A percentile compares a stretch with the other conserved stretches of the same genome.
These are phyloP conservation scores for Mellivora capensis DNA, from an alignment of 2,113 vertebrate species.

Conservation along the genomic window DNA sequence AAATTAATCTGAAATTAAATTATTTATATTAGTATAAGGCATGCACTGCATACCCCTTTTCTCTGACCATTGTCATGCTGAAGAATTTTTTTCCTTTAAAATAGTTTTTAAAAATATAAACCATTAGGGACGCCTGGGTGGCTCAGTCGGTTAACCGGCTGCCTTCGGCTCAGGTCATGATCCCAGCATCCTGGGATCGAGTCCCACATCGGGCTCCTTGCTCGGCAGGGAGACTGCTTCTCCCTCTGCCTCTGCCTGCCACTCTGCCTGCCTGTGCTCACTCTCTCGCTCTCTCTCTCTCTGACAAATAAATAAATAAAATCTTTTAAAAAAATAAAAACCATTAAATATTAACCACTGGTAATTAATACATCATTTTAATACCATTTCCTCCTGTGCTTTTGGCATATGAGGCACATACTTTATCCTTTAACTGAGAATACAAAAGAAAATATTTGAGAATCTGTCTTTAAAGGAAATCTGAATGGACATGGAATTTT, in stretches of 20 bases:
- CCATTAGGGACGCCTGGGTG: too few species aligned
- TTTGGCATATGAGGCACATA: not conserved
- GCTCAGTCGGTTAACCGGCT: too few species aligned
- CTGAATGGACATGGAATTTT: not conserved
- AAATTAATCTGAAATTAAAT: not conserved
- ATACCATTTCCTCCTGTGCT: not conserved
- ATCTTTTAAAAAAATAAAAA: too few species aligned
- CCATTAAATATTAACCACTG: not conserved
- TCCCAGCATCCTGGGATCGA: too few species aligned
- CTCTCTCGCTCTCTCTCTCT: too few species aligned
- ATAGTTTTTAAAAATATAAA: not conserved
- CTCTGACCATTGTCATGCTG: not conserved
- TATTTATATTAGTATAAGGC: not conserved
- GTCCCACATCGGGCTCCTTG: too few species aligned
- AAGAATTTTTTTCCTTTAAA: not conserved
- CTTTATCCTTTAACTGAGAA: not conserved
- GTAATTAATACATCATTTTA: not conserved
- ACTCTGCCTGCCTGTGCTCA: too few species aligned
- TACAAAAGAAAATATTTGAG: not conserved
- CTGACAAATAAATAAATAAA: too few species aligned
- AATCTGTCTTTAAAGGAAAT: not conserved
- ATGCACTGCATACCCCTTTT: not conserved
- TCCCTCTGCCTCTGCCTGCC: too few species aligned
- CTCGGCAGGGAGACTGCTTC: too few species aligned
- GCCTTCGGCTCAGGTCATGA: too few species aligned